Percentiles rank a stretch among this genome's conserved stretches.
Evolutionary conservation across 2,113 vertebrate genomes (phyloP).

Genomic region (Leuciscus idus): DNA sequence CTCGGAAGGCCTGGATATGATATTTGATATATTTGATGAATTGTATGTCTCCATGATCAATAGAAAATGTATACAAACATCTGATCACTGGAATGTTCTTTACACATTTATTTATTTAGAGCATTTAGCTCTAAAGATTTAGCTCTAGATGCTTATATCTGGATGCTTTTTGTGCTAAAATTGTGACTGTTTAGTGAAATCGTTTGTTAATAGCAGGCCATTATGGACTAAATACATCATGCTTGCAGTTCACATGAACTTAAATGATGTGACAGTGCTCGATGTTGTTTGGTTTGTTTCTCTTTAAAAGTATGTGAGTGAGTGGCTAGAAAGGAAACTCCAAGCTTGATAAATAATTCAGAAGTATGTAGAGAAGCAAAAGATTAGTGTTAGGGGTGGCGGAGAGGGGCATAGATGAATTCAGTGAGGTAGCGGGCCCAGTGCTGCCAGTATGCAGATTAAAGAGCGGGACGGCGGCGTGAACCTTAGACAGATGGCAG

Average conservation of each 20-base stretch:
- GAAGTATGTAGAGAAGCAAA: conserved; percentile 47
- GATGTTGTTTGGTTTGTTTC: conserved; percentile 5
- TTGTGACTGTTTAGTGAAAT: background rate
- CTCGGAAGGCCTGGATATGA: background rate
- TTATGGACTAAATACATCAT: background rate
- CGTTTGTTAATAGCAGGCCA: background rate
- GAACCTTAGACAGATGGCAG: conserved; percentile 89
- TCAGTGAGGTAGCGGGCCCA: conserved; percentile 77
- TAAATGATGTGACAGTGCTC: background rate
- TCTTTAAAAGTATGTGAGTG: background rate
- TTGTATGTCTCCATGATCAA: background rate
- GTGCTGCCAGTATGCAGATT: conserved; percentile 80
- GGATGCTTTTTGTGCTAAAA: background rate
- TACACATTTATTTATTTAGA: too few species aligned
- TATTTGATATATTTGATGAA: background rate
- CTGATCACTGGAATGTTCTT: background rate
- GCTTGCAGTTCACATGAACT: background rate
- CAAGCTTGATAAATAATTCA: conserved; percentile 51
- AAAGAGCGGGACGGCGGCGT: conserved; percentile 79
- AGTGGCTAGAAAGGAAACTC: conserved; percentile 12
- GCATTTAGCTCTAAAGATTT: background rate
- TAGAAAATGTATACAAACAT: background rate
- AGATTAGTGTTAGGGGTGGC: conserved; percentile 63
- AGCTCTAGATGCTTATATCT: too few species aligned
- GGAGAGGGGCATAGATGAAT: conserved; percentile 68